Evolutionary conservation across 2,113 vertebrate species (phyloP).

Genomic region (Menura novaehollandiae): DNA sequence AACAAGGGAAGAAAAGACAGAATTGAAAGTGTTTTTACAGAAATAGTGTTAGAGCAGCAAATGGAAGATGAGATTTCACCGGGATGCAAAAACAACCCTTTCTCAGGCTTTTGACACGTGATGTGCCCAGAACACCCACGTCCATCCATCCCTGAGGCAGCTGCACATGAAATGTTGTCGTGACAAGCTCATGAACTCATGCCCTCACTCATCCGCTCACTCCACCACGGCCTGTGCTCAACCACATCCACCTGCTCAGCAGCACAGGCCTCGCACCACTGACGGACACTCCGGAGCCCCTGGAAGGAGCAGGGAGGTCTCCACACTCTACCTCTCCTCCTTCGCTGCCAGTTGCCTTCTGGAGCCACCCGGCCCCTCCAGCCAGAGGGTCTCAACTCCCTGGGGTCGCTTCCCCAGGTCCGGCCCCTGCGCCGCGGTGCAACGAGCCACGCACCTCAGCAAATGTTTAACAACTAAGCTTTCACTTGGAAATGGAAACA

Average conservation of each 20-base stretch:
- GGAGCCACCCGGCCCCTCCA: constrained; percentile 31
- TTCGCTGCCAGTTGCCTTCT: constrained; percentile 18
- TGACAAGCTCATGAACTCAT: background rate
- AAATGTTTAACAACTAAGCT: constrained; percentile 20
- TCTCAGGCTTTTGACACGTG: background rate
- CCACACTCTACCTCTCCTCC: constrained; percentile 43
- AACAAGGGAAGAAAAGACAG: background rate
- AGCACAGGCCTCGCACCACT: constrained; percentile 32
- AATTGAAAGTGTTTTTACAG: background rate
- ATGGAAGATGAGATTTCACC: background rate
- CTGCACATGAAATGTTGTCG: background rate
- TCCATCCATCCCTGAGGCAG: background rate
- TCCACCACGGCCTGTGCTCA: background rate
- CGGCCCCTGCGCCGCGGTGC: background rate
- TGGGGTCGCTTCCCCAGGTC: constrained; percentile 8
- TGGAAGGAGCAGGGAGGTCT: background rate
- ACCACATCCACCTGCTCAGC: constrained; percentile 17
- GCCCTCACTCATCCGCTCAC: constrained; percentile 14
- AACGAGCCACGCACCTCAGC: constrained; percentile 41
- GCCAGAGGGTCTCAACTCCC: constrained; percentile 15
- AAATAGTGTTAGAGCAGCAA: background rate
- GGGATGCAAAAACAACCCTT: background rate
- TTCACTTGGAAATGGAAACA: constrained; percentile 50
- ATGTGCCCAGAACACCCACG: background rate
- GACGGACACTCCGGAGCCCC: background rate